Evolutionary conservation across 2,888 invertebrate species (phyloP).

Genomic region (Galerucella pusilla): DNA sequence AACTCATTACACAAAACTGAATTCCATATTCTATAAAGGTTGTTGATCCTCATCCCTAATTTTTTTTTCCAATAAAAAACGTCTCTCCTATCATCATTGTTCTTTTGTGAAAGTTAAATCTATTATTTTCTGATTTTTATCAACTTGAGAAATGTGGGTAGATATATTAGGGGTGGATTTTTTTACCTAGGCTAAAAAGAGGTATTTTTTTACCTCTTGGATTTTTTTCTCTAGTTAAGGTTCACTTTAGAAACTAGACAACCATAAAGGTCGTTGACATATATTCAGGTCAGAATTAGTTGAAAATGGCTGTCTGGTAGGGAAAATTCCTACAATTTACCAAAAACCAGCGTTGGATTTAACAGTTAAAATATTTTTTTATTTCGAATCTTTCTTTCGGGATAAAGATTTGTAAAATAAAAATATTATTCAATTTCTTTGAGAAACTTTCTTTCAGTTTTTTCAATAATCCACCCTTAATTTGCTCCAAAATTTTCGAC

Average conservation of each 20-base stretch:
- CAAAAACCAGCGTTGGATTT: neutral
- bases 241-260: neutral
- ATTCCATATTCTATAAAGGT: no score
- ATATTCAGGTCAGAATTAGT: neutral
- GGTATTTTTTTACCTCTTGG: neutral
- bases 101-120: neutral
- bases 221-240: neutral
- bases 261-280: slow-evolving; percentile 2
- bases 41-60: neutral
- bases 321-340: neutral
- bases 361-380: neutral
- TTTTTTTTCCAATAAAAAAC: no score
- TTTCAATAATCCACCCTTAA: no score
- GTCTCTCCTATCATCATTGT: no score
- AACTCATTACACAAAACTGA: no score
- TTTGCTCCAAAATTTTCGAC: no score
- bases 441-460: no score
- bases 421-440: no score
- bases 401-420: no score
- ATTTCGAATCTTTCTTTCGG: neutral
- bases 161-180: neutral
- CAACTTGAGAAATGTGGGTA: neutral
- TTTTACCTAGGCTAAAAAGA: neutral
- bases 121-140: neutral
- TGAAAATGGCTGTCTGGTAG: neutral